Percentiles rank a stretch among this genome's conserved stretches.
Evolutionary conservation across 2,113 vertebrate genomes (phyloP).

Genomic region (Hydropotes inermis): DNA sequence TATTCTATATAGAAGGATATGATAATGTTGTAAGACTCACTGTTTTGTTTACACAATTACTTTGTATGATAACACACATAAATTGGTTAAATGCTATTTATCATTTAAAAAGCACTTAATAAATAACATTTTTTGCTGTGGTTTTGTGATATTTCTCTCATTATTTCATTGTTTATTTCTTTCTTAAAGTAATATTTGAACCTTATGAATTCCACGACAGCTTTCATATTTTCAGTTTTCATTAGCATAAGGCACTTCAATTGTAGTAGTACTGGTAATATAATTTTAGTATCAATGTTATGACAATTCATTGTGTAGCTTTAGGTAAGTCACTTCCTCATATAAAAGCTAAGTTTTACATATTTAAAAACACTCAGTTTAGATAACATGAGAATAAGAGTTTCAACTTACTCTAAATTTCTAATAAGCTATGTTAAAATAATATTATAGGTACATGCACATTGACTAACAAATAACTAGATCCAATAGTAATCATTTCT

Average conservation of each 20-base stretch:
- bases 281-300: not conserved
- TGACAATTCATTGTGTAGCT: not conserved
- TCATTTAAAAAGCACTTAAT: not conserved
- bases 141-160: not conserved
- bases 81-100: not conserved
- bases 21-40: not conserved
- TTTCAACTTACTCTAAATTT: not conserved
- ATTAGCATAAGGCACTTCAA: not conserved
- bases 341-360: not conserved
- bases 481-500: not conserved
- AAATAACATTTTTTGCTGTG: not conserved
- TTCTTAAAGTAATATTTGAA: not conserved
- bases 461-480: not conserved
- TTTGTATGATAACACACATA: not conserved
- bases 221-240: not conserved
- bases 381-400: not conserved
- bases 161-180: not conserved
- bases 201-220: not conserved
- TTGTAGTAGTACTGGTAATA: not conserved
- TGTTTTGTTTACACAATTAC: not conserved
- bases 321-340: not conserved
- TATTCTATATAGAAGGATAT: not conserved
- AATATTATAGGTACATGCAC: not conserved
- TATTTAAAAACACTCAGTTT: not conserved
- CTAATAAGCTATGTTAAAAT: not conserved